phyloP scores from a whole-genome alignment of 2,113 vertebrate species.

The Corythornis cristatus region DNA sequence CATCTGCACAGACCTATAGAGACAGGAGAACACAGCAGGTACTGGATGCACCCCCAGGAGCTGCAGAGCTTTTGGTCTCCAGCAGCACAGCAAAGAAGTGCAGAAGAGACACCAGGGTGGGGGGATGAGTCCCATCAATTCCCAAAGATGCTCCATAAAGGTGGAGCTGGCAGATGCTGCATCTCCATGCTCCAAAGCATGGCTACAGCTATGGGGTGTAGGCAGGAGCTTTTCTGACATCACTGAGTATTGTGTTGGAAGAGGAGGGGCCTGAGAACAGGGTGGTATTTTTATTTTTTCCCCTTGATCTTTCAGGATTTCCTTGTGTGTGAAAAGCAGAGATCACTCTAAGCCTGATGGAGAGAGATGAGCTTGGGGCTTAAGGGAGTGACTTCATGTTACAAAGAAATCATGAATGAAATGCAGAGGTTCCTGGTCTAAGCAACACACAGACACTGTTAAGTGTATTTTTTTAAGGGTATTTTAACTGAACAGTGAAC shows the following conservation, averaged over 20 bases:
- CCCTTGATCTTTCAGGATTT: neutral
- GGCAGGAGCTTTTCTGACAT: neutral
- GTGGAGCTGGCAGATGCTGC: neutral
- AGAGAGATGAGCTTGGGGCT: neutral
- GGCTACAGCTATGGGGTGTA: neutral
- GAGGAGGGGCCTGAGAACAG: neutral
- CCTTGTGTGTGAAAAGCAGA: neutral
- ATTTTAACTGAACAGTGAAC: neutral
- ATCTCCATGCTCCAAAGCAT: neutral
- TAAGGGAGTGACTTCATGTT: neutral
- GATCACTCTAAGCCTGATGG: neutral
- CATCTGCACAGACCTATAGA: neutral
- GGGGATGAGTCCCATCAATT: neutral
- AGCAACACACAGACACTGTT: neutral
- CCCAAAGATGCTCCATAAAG: neutral
- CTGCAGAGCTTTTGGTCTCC: neutral
- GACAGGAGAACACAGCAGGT: fast-evolving
- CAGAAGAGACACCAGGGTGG: fast-evolving
- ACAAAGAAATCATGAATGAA: neutral
- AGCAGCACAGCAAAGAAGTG: neutral
- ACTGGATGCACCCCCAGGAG: neutral
- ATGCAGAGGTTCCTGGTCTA: neutral
- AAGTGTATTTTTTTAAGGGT: neutral
- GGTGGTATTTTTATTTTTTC: too few relatives aligned
- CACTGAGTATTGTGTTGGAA: neutral